phyloP scores from a whole-genome alignment of 2,113 vertebrate species.

The Calypte anna region DNA sequence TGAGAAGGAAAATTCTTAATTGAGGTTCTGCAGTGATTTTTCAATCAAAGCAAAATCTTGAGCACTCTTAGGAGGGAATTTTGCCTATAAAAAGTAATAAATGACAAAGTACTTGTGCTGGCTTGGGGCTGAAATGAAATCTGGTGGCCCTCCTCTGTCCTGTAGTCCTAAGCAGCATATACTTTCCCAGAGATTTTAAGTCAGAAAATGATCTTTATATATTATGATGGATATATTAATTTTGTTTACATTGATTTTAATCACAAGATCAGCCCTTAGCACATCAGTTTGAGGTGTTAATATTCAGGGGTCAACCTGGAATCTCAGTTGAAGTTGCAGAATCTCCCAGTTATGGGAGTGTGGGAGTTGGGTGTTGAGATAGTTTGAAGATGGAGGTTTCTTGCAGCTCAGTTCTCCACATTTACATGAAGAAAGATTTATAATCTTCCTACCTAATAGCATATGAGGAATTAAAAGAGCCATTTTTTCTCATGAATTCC shows the following conservation, averaged over 20 bases:
- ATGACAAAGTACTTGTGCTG: neutral
- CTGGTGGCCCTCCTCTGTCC: neutral
- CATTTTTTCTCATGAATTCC: neutral
- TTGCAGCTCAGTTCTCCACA: neutral
- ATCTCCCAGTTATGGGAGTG: neutral
- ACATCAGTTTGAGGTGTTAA: neutral
- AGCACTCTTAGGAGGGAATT: neutral
- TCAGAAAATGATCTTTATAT: neutral
- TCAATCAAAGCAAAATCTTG: neutral
- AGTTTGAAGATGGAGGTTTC: neutral
- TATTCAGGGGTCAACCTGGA: neutral
- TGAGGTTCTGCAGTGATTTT: neutral
- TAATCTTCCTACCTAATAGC: neutral
- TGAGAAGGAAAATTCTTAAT: conserved; percentile 22
- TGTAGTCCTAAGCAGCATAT: rapidly evolving
- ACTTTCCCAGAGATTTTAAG: neutral
- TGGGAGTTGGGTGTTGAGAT: neutral
- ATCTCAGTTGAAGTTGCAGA: neutral
- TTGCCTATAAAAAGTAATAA: neutral
- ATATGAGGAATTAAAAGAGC: neutral
- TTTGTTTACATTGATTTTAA: neutral
- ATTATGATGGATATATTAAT: neutral
- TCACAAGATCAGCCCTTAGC: rapidly evolving
- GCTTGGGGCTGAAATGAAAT: neutral
- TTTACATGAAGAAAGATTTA: neutral